phyloP scores from a whole-genome alignment of 2,797 vertebrate genomes.

The Ispidina picta region DNA sequence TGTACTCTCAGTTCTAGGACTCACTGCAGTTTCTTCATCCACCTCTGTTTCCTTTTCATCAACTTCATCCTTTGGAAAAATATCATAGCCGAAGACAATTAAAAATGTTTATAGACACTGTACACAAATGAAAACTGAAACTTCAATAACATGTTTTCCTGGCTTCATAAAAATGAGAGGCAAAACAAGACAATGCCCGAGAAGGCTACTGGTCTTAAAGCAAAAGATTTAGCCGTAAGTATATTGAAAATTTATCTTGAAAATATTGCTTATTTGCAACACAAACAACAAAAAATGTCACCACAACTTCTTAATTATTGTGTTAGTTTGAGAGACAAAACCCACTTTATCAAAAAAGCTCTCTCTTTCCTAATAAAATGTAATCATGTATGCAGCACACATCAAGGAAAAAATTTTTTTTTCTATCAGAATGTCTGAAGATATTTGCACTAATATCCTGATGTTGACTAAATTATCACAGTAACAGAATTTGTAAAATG shows the following conservation, averaged over 20 bases:
- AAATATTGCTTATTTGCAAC: not conserved
- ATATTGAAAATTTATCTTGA: not conserved
- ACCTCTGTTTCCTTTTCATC: conserved; percentile 57
- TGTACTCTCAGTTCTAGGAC: conserved; percentile 67
- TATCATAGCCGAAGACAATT: conserved; percentile 41
- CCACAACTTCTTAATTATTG: not conserved
- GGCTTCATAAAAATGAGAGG: not conserved
- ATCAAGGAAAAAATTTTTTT: not conserved
- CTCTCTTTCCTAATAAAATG: not conserved
- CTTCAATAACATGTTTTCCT: not conserved
- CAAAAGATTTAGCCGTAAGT: not conserved
- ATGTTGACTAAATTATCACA: not conserved
- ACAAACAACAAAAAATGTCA: not conserved
- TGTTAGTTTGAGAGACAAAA: not conserved
- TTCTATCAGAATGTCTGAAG: not conserved
- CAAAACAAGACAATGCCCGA: conserved; percentile 12
- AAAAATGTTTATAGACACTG: not conserved
- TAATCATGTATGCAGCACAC: not conserved
- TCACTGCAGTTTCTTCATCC: conserved; percentile 57
- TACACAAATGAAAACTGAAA: not conserved
- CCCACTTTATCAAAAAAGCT: not conserved
- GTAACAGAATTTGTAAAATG: not conserved
- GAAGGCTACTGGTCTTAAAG: not conserved
- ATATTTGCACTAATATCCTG: not conserved
- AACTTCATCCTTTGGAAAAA: conserved; percentile 77